A percentile compares a stretch with the other conserved stretches of the same genome.
phyloP scores from a whole-genome alignment of 2,888 invertebrate species.

The Tiliacea citrago region DNA sequence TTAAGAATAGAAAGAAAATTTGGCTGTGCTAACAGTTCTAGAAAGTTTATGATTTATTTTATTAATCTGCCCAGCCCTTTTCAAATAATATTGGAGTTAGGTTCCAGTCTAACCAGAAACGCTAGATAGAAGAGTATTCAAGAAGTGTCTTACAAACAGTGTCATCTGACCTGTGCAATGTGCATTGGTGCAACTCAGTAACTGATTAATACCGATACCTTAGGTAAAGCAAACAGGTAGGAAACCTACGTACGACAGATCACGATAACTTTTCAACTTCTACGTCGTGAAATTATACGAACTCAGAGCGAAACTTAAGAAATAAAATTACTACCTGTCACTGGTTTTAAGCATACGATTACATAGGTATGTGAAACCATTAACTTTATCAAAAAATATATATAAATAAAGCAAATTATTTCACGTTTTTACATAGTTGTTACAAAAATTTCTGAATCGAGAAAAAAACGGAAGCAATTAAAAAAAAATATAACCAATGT shows the following conservation, averaged over 20 bases:
- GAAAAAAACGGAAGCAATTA: too few species aligned
- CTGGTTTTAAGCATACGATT: too few species aligned
- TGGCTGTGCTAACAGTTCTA: too few species aligned
- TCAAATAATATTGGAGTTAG: not conserved
- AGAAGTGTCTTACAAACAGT: not conserved
- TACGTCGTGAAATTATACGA: not conserved
- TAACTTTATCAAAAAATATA: too few species aligned
- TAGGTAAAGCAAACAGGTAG: too few species aligned
- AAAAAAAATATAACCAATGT: too few species aligned
- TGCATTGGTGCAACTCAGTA: not conserved
- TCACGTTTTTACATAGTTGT: not conserved
- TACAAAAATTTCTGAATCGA: too few species aligned
- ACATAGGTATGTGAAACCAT: too few species aligned
- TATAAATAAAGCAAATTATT: not conserved
- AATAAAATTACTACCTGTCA: too few species aligned
- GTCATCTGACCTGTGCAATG: not conserved
- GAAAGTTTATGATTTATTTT: not conserved
- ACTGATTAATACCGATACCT: not conserved
- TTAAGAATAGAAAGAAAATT: too few species aligned
- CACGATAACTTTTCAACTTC: not conserved
- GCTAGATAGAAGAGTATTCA: not conserved
- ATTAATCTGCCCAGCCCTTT: not conserved
- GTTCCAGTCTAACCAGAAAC: not conserved
- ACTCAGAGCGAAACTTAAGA: not conserved
- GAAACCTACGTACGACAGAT: too few species aligned